Percentiles rank a stretch among this genome's conserved stretches.
Conservation (phyloP, 2,888 invertebrate genomes). For the Carcina quercana region DNA sequence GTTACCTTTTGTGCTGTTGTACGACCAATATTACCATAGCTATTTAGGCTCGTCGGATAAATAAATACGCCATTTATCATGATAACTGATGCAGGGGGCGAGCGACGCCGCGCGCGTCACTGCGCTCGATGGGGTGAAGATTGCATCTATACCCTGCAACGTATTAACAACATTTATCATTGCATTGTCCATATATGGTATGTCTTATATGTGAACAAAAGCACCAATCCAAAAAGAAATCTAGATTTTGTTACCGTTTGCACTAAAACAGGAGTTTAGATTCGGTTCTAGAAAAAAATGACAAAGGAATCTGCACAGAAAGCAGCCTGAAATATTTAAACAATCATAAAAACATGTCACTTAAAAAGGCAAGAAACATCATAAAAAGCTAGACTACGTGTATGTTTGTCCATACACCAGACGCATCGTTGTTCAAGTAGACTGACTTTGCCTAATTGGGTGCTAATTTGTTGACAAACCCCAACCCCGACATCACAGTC, state of each 20-base stretch:
- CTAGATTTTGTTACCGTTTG: too few species aligned
- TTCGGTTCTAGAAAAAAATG: too few species aligned
- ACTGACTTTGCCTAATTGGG: constrained; percentile 20
- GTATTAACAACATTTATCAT: constrained; percentile 54
- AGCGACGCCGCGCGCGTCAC: constrained; percentile 55
- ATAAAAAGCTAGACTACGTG: too few species aligned
- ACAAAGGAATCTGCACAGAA: too few species aligned
- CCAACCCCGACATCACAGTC: constrained; percentile 4
- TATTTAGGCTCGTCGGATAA: constrained; percentile 73
- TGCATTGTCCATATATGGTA: constrained; percentile 33
- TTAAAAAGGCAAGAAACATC: too few species aligned
- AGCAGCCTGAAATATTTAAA: too few species aligned
- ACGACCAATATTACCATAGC: constrained; percentile 75
- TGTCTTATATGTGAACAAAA: too few species aligned
- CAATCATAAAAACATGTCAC: too few species aligned
- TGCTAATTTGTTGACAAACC: constrained; percentile 24
- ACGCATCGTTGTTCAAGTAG: too few species aligned
- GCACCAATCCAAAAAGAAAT: too few species aligned
- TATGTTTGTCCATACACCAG: too few species aligned
- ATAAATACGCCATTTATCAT: constrained; percentile 75
- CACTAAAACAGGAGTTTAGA: too few species aligned
- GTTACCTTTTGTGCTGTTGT: constrained; percentile 75
- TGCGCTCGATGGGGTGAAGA: constrained; percentile 52
- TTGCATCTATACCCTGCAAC: constrained; percentile 55
- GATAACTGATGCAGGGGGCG: constrained; percentile 69